Conservation (phyloP, 2,113 vertebrate species). For the Hippocampus mohnikei region DNA sequence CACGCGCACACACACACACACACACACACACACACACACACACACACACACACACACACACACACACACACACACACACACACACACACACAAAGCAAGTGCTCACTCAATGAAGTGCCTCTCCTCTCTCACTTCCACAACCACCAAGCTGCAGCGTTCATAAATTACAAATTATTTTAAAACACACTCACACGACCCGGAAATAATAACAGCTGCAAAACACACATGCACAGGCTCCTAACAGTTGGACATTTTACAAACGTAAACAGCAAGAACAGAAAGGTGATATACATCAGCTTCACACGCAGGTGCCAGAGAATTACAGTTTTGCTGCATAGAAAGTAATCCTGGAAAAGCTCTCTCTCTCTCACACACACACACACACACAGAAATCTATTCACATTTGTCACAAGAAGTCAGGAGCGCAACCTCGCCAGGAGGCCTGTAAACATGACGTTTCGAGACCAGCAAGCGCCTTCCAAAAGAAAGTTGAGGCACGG, state of each 20-base stretch:
- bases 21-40: too few relatives aligned
- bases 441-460: slow-evolving; percentile 63
- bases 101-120: slow-evolving; percentile 43
- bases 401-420: slow-evolving; percentile 33
- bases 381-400: slow-evolving; percentile 47
- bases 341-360: slow-evolving; percentile 35
- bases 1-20: too few relatives aligned
- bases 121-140: slow-evolving; percentile 44
- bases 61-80: not conserved
- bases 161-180: slow-evolving; percentile 57
- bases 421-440: slow-evolving; percentile 32
- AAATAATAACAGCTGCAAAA: slow-evolving; percentile 40
- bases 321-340: slow-evolving; percentile 64
- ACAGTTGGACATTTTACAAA: slow-evolving; percentile 54
- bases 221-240: slow-evolving; percentile 57
- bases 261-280: slow-evolving; percentile 56
- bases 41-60: too few relatives aligned
- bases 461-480: slow-evolving; percentile 58
- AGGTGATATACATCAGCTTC: slow-evolving; percentile 59
- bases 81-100: slow-evolving; percentile 41
- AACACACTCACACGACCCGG: slow-evolving; percentile 16
- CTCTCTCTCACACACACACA: not conserved
- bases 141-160: slow-evolving; percentile 57
- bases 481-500: slow-evolving; percentile 54
- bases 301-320: slow-evolving; percentile 40